Conservation (phyloP, 2,113 vertebrate species). For the Carollia perspicillata region DNA sequence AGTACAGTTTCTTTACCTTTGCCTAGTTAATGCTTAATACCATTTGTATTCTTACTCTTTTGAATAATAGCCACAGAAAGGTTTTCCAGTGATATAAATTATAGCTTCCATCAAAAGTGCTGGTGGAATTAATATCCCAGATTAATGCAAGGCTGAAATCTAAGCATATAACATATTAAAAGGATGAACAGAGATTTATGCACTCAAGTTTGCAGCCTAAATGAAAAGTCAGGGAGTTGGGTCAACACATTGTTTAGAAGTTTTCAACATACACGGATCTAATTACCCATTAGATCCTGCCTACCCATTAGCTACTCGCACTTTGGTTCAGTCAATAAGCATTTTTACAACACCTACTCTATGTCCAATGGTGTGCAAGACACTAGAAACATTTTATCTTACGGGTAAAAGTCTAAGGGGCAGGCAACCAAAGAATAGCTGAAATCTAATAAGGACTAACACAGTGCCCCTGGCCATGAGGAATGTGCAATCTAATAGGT, state of each 20-base stretch:
- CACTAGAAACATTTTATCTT: neutral
- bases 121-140: constrained; percentile 33
- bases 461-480: neutral
- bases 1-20: constrained; percentile 68
- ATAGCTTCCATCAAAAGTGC: neutral
- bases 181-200: neutral
- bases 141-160: neutral
- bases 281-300: neutral
- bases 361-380: neutral
- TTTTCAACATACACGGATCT: neutral
- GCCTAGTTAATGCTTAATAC: constrained; percentile 69
- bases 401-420: neutral
- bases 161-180: neutral
- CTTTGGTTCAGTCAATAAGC: neutral
- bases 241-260: neutral
- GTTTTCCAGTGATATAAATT: constrained; percentile 58
- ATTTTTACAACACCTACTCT: neutral
- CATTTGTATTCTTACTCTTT: constrained; percentile 46
- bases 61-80: constrained; percentile 62
- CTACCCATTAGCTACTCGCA: neutral
- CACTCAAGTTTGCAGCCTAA: neutral
- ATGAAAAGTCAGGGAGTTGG: neutral
- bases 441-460: neutral
- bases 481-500: neutral
- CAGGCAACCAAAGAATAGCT: neutral